These are phyloP conservation scores for Petrolisthes manimaculis DNA, from an alignment of 2,888 invertebrate genomes.

Conservation along the genomic window DNA sequence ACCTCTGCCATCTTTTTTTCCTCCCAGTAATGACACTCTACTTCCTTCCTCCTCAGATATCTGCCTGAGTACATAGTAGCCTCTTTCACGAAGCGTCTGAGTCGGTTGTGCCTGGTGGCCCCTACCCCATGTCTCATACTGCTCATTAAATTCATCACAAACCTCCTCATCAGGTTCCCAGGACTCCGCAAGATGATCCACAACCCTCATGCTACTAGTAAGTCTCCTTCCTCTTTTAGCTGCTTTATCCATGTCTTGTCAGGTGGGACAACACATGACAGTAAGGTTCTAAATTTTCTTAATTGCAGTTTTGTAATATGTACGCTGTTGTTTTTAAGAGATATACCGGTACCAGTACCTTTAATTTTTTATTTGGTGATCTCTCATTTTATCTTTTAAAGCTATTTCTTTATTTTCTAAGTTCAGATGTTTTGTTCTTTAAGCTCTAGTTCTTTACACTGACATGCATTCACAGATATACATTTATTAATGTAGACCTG, in stretches of 20 bases:
- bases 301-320: not conserved
- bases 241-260: slow-evolving; percentile 13
- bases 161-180: slow-evolving; percentile 86
- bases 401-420: too few relatives aligned
- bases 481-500: too few relatives aligned
- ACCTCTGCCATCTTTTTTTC: too few relatives aligned
- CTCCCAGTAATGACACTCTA: too few relatives aligned
- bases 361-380: too few relatives aligned
- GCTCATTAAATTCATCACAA: slow-evolving; percentile 85
- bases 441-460: too few relatives aligned
- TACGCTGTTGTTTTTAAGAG: not conserved
- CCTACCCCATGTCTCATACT: slow-evolving; percentile 83
- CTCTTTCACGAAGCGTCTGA: slow-evolving; percentile 90
- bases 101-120: slow-evolving; percentile 85
- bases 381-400: too few relatives aligned
- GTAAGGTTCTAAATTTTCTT: slow-evolving; percentile 73
- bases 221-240: slow-evolving; percentile 15
- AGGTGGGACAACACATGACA: slow-evolving; percentile 21
- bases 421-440: too few relatives aligned
- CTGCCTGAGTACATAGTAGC: slow-evolving; percentile 91
- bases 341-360: not conserved
- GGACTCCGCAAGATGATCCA: slow-evolving; percentile 74
- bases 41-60: slow-evolving; percentile 75
- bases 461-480: too few relatives aligned
- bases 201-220: slow-evolving; percentile 56